These are phyloP conservation scores for Steatocranus sp. DNA, from an alignment of 2,797 vertebrate species.

Conservation along the genomic window DNA sequence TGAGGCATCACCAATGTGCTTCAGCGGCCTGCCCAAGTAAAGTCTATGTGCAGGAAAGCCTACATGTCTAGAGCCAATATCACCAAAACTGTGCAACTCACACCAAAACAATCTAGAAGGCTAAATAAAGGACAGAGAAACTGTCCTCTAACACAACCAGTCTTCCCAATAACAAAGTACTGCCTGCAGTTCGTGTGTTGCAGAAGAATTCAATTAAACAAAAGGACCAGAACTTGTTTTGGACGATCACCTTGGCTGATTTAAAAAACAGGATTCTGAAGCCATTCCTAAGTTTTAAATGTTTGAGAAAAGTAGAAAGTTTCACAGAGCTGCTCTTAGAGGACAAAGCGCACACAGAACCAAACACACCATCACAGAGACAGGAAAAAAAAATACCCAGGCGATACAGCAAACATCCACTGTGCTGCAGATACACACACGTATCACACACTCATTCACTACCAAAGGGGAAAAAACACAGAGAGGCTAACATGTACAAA, in stretches of 20 bases:
- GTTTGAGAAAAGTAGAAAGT: not conserved
- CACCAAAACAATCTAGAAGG: not conserved
- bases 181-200: not conserved
- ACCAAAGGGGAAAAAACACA: slow-evolving; percentile 20
- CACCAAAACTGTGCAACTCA: not conserved
- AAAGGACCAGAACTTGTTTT: not conserved
- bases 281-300: not conserved
- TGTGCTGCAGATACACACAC: not conserved
- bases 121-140: not conserved
- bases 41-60: not conserved
- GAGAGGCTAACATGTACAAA: not conserved
- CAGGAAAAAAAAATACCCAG: not conserved
- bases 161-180: not conserved
- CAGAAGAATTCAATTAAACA: not conserved
- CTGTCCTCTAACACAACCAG: not conserved
- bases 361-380: not conserved
- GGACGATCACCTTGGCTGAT: not conserved
- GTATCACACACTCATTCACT: slow-evolving; percentile 1
- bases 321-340: not conserved
- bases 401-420: not conserved
- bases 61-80: not conserved
- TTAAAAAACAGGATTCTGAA: not conserved
- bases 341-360: not conserved
- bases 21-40: not conserved
- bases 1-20: rapidly evolving